Percentiles rank a stretch among this genome's conserved stretches.
Conservation (phyloP, 1,140 invertebrate genomes). For the Eulimnadia texana region DNA sequence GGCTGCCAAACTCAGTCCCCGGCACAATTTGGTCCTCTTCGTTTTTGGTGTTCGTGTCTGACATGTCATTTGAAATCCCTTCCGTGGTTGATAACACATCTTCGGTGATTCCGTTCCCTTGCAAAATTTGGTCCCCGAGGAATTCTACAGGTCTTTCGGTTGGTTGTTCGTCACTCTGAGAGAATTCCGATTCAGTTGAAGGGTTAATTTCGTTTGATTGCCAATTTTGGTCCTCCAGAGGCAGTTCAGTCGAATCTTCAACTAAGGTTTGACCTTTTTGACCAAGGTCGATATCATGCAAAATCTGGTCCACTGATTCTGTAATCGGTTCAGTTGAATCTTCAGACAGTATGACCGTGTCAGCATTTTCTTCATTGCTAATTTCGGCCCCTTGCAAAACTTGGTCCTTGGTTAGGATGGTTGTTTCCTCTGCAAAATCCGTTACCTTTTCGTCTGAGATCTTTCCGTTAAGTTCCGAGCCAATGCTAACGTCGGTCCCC, state of each 20-base stretch:
- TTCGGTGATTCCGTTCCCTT: not conserved
- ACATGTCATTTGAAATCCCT: too few species aligned
- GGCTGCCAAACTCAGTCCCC: not conserved
- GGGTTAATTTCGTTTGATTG: too few species aligned
- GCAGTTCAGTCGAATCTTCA: not conserved
- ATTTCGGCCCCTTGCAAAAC: not conserved
- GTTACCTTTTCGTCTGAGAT: not conserved
- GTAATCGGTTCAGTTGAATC: not conserved
- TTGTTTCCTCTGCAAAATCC: not conserved
- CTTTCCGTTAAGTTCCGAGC: too few species aligned
- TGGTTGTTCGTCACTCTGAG: too few species aligned
- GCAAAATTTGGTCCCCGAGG: not conserved
- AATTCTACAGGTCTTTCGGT: too few species aligned
- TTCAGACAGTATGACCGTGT: not conserved
- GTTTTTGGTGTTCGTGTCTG: too few species aligned
- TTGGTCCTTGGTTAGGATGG: not conserved
- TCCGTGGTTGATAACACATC: not conserved
- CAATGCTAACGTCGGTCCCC: not conserved
- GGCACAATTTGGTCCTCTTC: not conserved
- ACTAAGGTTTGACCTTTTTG: too few species aligned
- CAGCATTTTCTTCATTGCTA: not conserved
- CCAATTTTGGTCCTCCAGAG: not conserved
- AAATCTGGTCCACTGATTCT: too few species aligned
- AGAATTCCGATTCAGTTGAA: too few species aligned
- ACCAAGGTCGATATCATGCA: too few species aligned